A percentile compares a stretch with the other conserved stretches of the same genome.
These are phyloP conservation scores for Terebella lapidaria DNA, from an alignment of 2,888 invertebrate genomes.

Conservation along the genomic window DNA sequence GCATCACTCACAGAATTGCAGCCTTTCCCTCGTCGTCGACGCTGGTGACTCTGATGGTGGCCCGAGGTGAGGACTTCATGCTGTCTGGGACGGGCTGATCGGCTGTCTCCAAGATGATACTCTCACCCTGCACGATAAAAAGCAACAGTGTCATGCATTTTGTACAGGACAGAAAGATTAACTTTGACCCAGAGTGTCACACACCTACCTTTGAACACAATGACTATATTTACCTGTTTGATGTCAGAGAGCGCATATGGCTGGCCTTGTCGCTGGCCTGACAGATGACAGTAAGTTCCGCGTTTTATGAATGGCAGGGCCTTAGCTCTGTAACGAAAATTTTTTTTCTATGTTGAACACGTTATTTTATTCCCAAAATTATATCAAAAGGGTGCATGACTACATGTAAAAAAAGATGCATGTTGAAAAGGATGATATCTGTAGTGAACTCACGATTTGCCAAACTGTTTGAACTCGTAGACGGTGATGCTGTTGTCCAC, in stretches of 20 bases:
- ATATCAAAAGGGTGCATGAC: neutral
- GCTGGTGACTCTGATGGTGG: slow-evolving; percentile 41
- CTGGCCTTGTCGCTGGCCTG: slow-evolving; percentile 34
- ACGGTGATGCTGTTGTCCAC: slow-evolving; percentile 48
- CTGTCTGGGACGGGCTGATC: slow-evolving; percentile 43
- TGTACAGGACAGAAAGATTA: too few species aligned
- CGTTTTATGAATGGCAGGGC: slow-evolving; percentile 48
- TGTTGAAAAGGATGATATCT: neutral
- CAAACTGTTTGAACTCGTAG: slow-evolving; percentile 52
- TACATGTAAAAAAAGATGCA: too few species aligned
- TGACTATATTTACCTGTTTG: slow-evolving; percentile 37
- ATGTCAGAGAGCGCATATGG: slow-evolving; percentile 44
- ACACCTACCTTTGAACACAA: too few species aligned
- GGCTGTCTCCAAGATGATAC: slow-evolving; percentile 33
- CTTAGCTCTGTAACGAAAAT: slow-evolving; percentile 38
- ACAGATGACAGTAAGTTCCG: slow-evolving; percentile 34
- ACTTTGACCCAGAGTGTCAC: too few species aligned
- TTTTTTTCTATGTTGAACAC: too few species aligned
- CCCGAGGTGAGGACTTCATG: slow-evolving; percentile 26
- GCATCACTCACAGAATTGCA: slow-evolving; percentile 35
- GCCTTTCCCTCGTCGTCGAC: slow-evolving; percentile 46
- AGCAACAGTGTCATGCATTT: too few species aligned
- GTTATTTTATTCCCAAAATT: slow-evolving; percentile 1
- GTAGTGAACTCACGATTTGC: slow-evolving; percentile 44
- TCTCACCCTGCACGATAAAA: slow-evolving; percentile 34